Percentiles rank a stretch among this genome's conserved stretches.
Conservation (phyloP, 2,888 invertebrate species). For the Quadroppia sp. region DNA sequence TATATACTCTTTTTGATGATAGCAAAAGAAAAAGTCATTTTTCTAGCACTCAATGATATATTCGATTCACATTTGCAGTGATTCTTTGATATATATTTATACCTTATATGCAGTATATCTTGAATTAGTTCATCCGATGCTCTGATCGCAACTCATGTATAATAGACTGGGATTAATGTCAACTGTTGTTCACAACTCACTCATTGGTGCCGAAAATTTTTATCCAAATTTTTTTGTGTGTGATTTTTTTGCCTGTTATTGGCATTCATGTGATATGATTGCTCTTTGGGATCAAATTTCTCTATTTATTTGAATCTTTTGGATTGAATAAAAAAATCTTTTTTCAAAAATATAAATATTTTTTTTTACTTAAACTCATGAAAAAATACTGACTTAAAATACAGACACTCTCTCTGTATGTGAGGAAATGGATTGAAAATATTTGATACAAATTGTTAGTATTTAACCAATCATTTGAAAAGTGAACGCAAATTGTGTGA, state of each 20-base stretch:
- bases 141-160: neutral
- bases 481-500: neutral
- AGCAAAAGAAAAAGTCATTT: neutral
- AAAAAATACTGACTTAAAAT: neutral
- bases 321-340: too few species aligned
- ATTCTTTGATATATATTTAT: neutral
- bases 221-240: neutral
- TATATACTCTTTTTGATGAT: neutral
- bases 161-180: conserved; percentile 7
- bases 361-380: too few species aligned
- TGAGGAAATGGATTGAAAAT: neutral
- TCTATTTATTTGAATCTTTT: too few species aligned
- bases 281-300: neutral
- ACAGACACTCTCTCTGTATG: neutral
- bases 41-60: neutral
- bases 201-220: conserved; percentile 7
- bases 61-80: neutral
- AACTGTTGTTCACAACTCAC: neutral
- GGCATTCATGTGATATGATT: neutral
- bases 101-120: too few species aligned
- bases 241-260: too few species aligned
- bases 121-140: neutral
- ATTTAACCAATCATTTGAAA: too few species aligned
- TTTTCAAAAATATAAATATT: too few species aligned
- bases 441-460: neutral